Conservation (phyloP, 1,140 invertebrate genomes). For the Limonius californicus region DNA sequence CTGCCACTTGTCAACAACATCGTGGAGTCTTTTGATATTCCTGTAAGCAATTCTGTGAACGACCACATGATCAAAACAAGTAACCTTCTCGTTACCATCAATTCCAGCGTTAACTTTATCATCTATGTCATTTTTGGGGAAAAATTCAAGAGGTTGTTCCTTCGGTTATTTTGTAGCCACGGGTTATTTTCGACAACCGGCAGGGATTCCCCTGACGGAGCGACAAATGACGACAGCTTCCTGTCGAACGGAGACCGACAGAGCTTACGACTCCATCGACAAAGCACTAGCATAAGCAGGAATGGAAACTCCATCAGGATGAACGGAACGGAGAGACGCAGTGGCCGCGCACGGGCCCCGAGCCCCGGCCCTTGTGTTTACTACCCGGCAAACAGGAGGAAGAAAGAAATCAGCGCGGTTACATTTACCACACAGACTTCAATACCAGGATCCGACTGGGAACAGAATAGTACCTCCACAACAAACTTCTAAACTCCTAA, state of each 20-base stretch:
- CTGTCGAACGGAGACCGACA: slow-evolving; percentile 69
- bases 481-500: background rate
- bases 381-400: slow-evolving; percentile 54
- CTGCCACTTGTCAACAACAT: slow-evolving; percentile 87
- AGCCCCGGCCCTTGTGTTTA: slow-evolving; percentile 65
- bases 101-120: slow-evolving; percentile 95
- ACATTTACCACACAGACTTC: slow-evolving; percentile 40
- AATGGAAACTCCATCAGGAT: slow-evolving; percentile 46
- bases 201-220: slow-evolving; percentile 64
- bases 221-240: slow-evolving; percentile 76
- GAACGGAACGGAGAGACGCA: slow-evolving; percentile 39
- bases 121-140: slow-evolving; percentile 97
- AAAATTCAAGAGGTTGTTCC: slow-evolving; percentile 89
- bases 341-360: slow-evolving; percentile 46
- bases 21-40: slow-evolving; percentile 66
- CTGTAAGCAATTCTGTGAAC: slow-evolving; percentile 53
- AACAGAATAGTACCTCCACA: slow-evolving; percentile 13
- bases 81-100: slow-evolving; percentile 93
- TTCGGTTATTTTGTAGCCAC: slow-evolving; percentile 78
- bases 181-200: slow-evolving; percentile 52
- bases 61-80: slow-evolving; percentile 79
- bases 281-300: slow-evolving; percentile 55
- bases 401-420: slow-evolving; percentile 37
- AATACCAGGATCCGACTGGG: slow-evolving; percentile 31
- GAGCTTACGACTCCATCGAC: slow-evolving; percentile 61